Base-by-base conservation (phyloP, 64 coral and sea anemone genomes). In the Trachythela sp. region DNA sequence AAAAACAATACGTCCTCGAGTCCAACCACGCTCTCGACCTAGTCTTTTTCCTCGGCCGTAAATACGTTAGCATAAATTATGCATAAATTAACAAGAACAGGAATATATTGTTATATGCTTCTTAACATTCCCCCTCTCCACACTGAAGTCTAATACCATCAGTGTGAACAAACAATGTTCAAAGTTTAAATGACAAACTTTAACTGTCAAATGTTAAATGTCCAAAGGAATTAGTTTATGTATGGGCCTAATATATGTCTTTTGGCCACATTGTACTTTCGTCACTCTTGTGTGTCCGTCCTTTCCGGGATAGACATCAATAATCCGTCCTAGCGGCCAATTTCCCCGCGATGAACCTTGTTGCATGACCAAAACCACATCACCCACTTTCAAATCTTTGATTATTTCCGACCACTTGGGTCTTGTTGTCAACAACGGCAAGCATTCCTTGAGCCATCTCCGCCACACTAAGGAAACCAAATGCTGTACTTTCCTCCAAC, bases 401-500 rank as follows among this genome's bases (percentile, higher is more conserved):
- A 40, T n/a, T 18, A 88, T 54, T 48, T 88, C 0, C 13, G 67
- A 39, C 87, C 87, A 88, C 40, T 88, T 77, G 0, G 68, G 41
- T 20, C 87, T 41, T 13, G 64, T 43, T 27, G 4, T 88, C 22
- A 77, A 29, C 87, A 48, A 13, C 1, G 87, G 87, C 42, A 88
- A 24, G 15, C 45, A 88, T 45, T 88, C 87, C 29, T 36, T 48
- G 5, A 85, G 18, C 89, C 89, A 91, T 31, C 89, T 39, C 34
- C 56, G 56, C 56, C 83, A 91, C 0, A 85, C 34, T 10, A 42
- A 77, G 0, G 50, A 41, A 48, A 91, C 68, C 27, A 85, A 51
- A 48, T 91, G 54, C 17, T 91, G 89, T 10, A 86, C 89, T 40
- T 85, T 64, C 35, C 83, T 48, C 89, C 83, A 91, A 4, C 56